phyloP scores from a whole-genome alignment of 2,113 vertebrate species.

The Thermophis baileyi region DNA sequence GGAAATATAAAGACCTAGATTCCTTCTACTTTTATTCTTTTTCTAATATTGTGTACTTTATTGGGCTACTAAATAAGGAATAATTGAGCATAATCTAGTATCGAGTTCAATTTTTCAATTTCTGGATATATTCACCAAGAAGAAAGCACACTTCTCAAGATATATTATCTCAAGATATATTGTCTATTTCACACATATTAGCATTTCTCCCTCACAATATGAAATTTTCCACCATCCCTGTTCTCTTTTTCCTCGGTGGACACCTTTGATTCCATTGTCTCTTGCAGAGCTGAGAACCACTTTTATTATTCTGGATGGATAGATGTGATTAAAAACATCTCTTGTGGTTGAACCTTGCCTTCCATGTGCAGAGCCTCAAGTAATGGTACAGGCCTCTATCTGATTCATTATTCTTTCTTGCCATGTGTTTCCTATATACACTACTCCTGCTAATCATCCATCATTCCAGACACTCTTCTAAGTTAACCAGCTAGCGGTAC shows the following conservation, averaged over 20 bases:
- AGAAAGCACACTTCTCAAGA: background rate
- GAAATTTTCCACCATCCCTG: background rate
- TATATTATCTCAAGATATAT: background rate
- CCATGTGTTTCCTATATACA: background rate
- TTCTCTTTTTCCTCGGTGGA: background rate
- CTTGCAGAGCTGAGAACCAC: background rate
- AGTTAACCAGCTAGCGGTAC: too few species aligned
- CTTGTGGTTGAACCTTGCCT: background rate
- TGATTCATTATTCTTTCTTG: background rate
- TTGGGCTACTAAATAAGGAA: background rate
- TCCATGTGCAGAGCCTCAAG: background rate
- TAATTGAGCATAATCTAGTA: background rate
- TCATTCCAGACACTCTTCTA: too few species aligned
- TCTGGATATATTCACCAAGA: background rate
- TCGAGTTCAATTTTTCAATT: background rate
- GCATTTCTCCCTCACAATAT: background rate
- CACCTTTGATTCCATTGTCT: background rate
- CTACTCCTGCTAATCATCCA: too few species aligned
- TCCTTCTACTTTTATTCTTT: background rate
- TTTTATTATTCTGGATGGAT: background rate
- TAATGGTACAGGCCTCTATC: background rate
- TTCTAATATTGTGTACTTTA: background rate
- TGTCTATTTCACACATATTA: background rate
- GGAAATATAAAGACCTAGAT: background rate
- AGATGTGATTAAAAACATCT: background rate